Percentiles rank a stretch among this genome's conserved stretches.
Conservation (phyloP, 1,140 invertebrate genomes). For the Acarapis woodi region DNA sequence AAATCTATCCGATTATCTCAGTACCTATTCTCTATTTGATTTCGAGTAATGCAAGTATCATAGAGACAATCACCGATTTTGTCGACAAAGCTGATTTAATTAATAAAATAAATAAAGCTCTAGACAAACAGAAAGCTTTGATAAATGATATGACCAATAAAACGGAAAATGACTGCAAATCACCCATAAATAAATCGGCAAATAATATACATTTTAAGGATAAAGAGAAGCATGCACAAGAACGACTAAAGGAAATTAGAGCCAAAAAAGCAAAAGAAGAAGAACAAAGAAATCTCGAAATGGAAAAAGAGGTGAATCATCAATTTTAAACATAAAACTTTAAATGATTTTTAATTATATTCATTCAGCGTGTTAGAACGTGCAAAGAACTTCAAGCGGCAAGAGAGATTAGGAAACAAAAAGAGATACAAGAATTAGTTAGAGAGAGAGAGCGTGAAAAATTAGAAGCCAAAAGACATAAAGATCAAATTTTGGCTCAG, state of each 20-base stretch:
- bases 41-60: constrained; percentile 35
- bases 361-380: constrained; percentile 32
- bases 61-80: constrained; percentile 37
- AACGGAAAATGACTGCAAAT: neutral
- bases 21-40: constrained; percentile 62
- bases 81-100: constrained; percentile 14
- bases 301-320: too few relatives aligned
- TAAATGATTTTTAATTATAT: too few relatives aligned
- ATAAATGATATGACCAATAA: neutral
- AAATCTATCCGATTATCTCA: constrained; percentile 41
- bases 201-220: neutral
- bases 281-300: constrained; percentile 1
- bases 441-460: constrained; percentile 35
- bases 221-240: constrained; percentile 3
- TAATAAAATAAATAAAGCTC: constrained; percentile 16
- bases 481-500: constrained; percentile 6
- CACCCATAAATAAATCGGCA: neutral
- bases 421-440: constrained; percentile 31
- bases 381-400: constrained; percentile 35
- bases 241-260: constrained; percentile 3
- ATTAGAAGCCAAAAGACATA: constrained; percentile 29
- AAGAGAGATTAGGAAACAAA: constrained; percentile 34
- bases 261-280: constrained; percentile 7
- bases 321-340: too few relatives aligned
- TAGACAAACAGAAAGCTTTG: constrained; percentile 15